Conservation (phyloP, 2,113 vertebrate species). For the Vombatus ursinus region DNA sequence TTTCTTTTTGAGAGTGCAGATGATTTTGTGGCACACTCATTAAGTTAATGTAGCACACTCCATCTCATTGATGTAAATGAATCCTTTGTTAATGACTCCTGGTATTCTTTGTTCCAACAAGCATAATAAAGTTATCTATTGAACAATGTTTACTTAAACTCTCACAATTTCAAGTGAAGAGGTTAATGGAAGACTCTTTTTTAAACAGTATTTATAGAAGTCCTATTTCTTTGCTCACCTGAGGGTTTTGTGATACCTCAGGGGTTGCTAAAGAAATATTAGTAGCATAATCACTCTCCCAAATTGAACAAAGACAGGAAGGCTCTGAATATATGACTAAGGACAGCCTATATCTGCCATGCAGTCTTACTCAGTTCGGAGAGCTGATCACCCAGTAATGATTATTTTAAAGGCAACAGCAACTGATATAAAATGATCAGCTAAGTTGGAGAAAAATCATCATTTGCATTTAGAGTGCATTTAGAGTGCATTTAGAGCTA, state of each 20-base stretch:
- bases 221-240: background rate
- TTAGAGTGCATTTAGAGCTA: background rate
- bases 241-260: background rate
- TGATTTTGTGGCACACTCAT: background rate
- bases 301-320: background rate
- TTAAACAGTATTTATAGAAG: background rate
- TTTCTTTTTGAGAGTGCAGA: background rate
- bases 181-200: background rate
- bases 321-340: background rate
- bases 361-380: background rate
- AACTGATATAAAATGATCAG: background rate
- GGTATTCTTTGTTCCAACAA: background rate
- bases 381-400: background rate
- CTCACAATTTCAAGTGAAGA: background rate
- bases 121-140: background rate
- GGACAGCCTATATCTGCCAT: background rate
- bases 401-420: background rate
- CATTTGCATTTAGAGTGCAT: background rate
- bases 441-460: background rate
- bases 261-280: background rate
- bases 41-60: constrained; percentile 4
- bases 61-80: background rate
- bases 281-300: background rate
- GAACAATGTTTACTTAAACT: background rate
- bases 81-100: background rate